Conservation (phyloP, 2,797 vertebrate species). For the Decapterus maruadsi region DNA sequence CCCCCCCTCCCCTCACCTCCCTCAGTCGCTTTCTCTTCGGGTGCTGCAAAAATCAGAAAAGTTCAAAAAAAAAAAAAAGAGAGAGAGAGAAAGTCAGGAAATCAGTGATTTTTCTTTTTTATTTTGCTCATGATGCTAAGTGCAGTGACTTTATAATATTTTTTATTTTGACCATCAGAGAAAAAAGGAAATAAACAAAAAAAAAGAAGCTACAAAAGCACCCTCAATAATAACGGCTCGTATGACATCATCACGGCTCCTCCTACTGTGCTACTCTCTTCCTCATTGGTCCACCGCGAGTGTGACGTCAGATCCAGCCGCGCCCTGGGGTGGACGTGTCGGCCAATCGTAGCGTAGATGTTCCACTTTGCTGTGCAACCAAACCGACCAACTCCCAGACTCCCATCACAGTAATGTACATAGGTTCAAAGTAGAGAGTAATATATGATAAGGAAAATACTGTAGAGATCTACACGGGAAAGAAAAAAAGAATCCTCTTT, state of each 20-base stretch:
- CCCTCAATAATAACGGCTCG: conserved; percentile 31
- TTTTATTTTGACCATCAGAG: conserved; percentile 64
- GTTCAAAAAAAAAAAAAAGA: conserved; percentile 14
- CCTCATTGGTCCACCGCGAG: conserved; percentile 54
- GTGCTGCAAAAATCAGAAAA: conserved; percentile 51
- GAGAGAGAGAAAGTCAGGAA: conserved; percentile 23
- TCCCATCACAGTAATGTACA: conserved; percentile 84
- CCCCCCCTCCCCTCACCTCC: conserved; percentile 33
- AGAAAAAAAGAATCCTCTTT: conserved; percentile 39
- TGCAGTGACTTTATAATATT: conserved; percentile 74
- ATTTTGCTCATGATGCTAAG: conserved; percentile 71
- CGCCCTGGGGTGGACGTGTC: conserved; percentile 27
- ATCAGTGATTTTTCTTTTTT: conserved; percentile 47
- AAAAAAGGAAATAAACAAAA: conserved; percentile 3
- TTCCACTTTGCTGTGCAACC: conserved; percentile 64
- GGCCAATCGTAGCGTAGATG: conserved; percentile 45
- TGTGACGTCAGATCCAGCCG: conserved; percentile 44
- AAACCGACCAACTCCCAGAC: conserved; percentile 66
- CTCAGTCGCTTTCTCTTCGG: conserved; percentile 63
- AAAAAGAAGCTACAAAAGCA: conserved; percentile 39
- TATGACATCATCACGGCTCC: conserved; percentile 50
- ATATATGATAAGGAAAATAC: conserved; percentile 86
- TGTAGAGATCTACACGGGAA: conserved; percentile 72
- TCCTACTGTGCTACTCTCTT: conserved; percentile 54
- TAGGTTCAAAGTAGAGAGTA: conserved; percentile 87